Conservation (phyloP, 2,113 vertebrate species). For the Narcine bancroftii region DNA sequence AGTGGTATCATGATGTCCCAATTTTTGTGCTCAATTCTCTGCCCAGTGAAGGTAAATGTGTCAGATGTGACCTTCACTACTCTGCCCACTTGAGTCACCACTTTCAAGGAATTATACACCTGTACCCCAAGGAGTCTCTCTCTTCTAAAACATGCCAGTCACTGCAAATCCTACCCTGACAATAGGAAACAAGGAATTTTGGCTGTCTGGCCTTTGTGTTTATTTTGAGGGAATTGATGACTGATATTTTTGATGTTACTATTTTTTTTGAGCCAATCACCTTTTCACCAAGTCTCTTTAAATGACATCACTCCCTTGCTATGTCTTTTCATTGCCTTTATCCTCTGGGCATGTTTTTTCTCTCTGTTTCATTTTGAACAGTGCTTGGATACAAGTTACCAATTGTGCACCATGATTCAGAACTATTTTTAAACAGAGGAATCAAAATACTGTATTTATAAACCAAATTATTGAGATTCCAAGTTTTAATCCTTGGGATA, state of each 20-base stretch:
- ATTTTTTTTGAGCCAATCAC: not conserved
- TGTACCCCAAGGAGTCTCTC: no score
- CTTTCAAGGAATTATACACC: no score
- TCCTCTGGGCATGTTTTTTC: not conserved
- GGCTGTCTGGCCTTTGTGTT: not conserved
- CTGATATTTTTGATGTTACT: not conserved
- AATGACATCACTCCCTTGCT: not conserved
- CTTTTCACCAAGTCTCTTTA: not conserved
- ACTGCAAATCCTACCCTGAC: no score
- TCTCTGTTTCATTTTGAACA: not conserved
- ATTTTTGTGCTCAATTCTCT: no score
- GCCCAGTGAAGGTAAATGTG: no score
- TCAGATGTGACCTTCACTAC: no score
- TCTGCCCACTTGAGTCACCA: no score
- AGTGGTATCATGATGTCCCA: no score
- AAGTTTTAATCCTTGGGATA: not conserved
- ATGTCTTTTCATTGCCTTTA: not conserved
- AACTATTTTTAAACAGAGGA: not conserved
- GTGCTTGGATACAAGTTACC: not conserved
- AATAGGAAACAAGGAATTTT: not conserved
- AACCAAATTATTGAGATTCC: not conserved
- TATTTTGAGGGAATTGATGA: not conserved
- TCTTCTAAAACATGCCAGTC: no score
- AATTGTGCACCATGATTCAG: not conserved
- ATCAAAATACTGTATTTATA: not conserved